A percentile compares a stretch with the other conserved stretches of the same genome.
phyloP scores from a whole-genome alignment of 2,113 vertebrate genomes.

The Pao palembangensis region DNA sequence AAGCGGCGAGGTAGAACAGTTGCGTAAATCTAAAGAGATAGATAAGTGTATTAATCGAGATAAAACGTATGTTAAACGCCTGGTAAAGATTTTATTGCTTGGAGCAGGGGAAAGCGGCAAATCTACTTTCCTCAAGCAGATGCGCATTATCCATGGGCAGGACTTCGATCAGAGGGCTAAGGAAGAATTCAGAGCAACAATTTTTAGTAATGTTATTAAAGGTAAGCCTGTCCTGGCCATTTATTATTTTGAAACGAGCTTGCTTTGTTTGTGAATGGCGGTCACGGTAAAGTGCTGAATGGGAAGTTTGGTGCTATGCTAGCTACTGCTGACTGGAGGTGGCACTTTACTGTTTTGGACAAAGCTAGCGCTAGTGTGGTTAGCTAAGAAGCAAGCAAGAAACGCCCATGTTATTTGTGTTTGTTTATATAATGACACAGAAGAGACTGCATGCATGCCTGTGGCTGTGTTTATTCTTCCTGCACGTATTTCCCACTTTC shows the following conservation, averaged over 20 bases:
- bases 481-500: accelerated
- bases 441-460: neutral
- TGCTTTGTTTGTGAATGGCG: neutral
- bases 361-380: slow-evolving; percentile 25
- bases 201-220: slow-evolving; percentile 95
- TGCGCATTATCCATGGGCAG: slow-evolving; percentile 94
- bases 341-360: slow-evolving; percentile 23
- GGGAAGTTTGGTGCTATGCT: slow-evolving; percentile 43
- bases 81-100: slow-evolving; percentile 91
- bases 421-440: slow-evolving; percentile 12
- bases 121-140: slow-evolving; percentile 97
- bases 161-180: slow-evolving; percentile 91
- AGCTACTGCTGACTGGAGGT: slow-evolving; percentile 8
- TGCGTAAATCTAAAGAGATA: slow-evolving; percentile 90
- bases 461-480: neutral
- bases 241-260: accelerated
- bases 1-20: slow-evolving; percentile 86
- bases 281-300: neutral
- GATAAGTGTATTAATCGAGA: slow-evolving; percentile 85
- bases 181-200: slow-evolving; percentile 89
- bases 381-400: slow-evolving; percentile 48
- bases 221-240: slow-evolving; percentile 61
- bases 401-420: slow-evolving; percentile 72
- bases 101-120: slow-evolving; percentile 97
- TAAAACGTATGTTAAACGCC: slow-evolving; percentile 88